Conservation (phyloP, 2,888 invertebrate species). For the Oligia strigilis region DNA sequence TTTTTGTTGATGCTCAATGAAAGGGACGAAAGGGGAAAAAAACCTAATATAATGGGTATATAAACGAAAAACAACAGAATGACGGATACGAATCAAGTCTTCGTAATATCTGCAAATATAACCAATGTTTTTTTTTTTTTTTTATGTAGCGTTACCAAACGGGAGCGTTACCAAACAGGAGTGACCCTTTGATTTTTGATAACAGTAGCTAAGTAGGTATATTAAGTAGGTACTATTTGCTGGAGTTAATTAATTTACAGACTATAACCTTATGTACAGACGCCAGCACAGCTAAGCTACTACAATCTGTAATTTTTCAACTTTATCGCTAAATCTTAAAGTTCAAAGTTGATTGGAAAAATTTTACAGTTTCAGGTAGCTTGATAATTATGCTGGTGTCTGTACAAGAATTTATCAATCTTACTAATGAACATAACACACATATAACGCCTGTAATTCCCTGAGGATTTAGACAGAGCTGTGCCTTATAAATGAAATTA, state of each 20-base stretch:
- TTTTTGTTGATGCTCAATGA: conserved; percentile 51
- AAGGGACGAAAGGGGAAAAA: background rate
- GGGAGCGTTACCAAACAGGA: too few relatives aligned
- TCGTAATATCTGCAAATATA: too few relatives aligned
- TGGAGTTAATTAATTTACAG: background rate
- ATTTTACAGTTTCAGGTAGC: too few relatives aligned
- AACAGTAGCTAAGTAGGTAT: background rate
- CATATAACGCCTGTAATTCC: too few relatives aligned
- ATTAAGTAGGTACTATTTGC: background rate
- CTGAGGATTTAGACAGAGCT: background rate
- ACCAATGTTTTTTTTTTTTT: too few relatives aligned
- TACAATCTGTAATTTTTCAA: too few relatives aligned
- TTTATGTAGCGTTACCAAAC: too few relatives aligned
- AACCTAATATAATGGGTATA: conserved; percentile 3
- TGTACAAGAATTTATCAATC: background rate
- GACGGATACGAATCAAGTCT: background rate
- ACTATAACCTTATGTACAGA: background rate
- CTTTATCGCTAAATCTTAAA: too few relatives aligned
- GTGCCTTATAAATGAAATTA: background rate
- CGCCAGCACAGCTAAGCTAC: too few relatives aligned
- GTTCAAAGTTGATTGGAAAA: too few relatives aligned
- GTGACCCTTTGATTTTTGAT: background rate
- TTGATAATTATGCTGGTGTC: too few relatives aligned
- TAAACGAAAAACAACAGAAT: conserved; percentile 23
- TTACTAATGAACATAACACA: background rate